Evolutionary conservation across 2,113 vertebrate species (phyloP), one percentile per base, ranked within the genome.

Genomic region (Pollimyrus isidori): DNA sequence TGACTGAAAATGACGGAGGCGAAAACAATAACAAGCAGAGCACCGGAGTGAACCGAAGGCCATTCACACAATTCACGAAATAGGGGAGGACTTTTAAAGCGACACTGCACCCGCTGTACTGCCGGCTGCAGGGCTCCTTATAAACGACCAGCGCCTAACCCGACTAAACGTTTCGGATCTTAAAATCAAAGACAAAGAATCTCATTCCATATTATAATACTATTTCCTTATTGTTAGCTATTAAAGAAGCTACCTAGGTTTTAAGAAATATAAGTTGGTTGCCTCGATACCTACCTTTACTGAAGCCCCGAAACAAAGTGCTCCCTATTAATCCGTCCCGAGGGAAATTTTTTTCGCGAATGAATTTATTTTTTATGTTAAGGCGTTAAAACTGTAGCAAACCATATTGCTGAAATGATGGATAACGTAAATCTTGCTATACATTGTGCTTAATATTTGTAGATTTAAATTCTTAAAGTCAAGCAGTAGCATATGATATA

Each of bases 21-120:
- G 92, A 95, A 94, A 95, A 94, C 93, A 95, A 95, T 93, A 92
- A 92, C 91, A 91, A 90, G 90, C 93, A 46, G 88, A 89, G 83
- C 86, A 92, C 93, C 90, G 92, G 91, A 90, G 91, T 91, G 92
- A 91, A 91, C 90, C 49, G 80, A 89, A 10, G 89, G 84, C 89
- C 53, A 65, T 65, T 58, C 58, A 82, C 89, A 88, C 69, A 89
- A 90, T 90, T 89, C 91, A 73, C 49, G 90, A 83, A 91, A 52
- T 10, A 23, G 53, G 87, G 92, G 89, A 91, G 89, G 90, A 90
- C 73, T 90, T 89, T 96, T 95, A 96, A 95, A 96, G 95, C 90
- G 87, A 48, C 94, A 93, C 93, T 62, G 90, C 87, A 87, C 82
- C 5, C 21, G n/a, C 88, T 87, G 49, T 80, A 11, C 48, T 10